Evolutionary conservation across 2,797 vertebrate genomes (phyloP).

Genomic region (Sylvilagus floridanus): DNA sequence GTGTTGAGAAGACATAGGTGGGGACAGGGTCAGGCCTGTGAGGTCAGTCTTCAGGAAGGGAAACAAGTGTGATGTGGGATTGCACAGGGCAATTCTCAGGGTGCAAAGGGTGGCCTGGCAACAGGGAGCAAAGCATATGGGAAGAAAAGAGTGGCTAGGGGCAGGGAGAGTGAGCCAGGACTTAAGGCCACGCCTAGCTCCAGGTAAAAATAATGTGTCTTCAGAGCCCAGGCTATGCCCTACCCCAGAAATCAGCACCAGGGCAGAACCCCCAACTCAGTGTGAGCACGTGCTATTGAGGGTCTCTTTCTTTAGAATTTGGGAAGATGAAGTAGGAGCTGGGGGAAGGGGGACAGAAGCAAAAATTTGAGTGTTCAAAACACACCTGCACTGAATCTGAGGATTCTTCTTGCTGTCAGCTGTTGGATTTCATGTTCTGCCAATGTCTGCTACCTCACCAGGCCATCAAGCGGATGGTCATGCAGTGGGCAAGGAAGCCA

Average conservation of each 20-base stretch:
- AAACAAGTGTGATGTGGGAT: neutral
- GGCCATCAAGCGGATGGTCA: too few species aligned
- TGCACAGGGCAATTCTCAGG: too few species aligned
- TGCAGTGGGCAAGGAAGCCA: neutral
- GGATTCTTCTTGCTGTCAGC: neutral
- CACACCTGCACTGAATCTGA: neutral
- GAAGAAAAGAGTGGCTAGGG: too few species aligned
- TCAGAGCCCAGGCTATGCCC: too few species aligned
- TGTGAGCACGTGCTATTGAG: accelerated
- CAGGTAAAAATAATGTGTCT: too few species aligned
- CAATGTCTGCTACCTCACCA: neutral
- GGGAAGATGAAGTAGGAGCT: neutral
- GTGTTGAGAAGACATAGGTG: accelerated
- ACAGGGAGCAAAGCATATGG: neutral
- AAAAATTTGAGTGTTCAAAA: neutral
- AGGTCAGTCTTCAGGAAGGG: too few species aligned
- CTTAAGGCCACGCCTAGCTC: too few species aligned
- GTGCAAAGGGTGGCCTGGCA: neutral
- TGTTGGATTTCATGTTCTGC: neutral
- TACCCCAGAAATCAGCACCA: accelerated
- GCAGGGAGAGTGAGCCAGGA: too few species aligned
- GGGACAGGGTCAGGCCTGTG: neutral
- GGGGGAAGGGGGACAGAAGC: neutral
- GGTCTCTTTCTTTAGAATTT: neutral
- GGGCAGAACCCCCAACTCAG: accelerated